Base-by-base conservation (phyloP, 2,888 invertebrate genomes). In the Drosophila eohydei region DNA sequence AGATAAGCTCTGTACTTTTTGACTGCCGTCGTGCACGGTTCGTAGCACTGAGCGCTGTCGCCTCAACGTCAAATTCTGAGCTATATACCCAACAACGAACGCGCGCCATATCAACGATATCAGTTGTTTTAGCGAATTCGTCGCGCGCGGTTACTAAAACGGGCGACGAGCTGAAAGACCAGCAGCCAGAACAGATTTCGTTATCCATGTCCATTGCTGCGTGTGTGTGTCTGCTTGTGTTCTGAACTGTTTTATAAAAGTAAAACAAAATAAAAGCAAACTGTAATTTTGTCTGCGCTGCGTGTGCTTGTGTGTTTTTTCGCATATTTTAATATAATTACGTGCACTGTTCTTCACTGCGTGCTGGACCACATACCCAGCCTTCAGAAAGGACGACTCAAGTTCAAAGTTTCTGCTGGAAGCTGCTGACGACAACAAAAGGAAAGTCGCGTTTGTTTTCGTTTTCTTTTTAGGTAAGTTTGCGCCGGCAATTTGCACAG, bases 41-140 rank as follows among this genome's bases (percentile, higher is more conserved):
- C 28, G 71, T 28, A n/a, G 8, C 76, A 74, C 60, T 66, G 71
- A 80, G 73, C 84, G 67, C 76, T 71, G 79, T 50, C 66, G 83
- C 62, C 59, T 56, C 77, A 62, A 63, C 64, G 65, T 71, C 57
- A 74, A 74, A 77, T 83, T 83, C 82, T 83, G 79, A 79, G 82
- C 81, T 68, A 76, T 72, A 74, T 78, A 84, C 77, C 68, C 78
- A 80, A 84, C 80, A 80, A 78, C 82, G 82, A 81, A 87, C 86
- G 90, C 86, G 83, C 79, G 88, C 80, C 82, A 85, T 87, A 91
- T 90, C 83, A 83, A 73, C 78, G 79, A 87, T 88, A 90, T 88
- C 90, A 90, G 90, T 90, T 90, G 90, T 80, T 79, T 82, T 78
- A 73, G 84, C 79, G 90, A 86, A 83, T 84, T 86, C 89, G 84